Base-by-base conservation (phyloP, 2,888 invertebrate genomes). In the Parelbella ahira region DNA sequence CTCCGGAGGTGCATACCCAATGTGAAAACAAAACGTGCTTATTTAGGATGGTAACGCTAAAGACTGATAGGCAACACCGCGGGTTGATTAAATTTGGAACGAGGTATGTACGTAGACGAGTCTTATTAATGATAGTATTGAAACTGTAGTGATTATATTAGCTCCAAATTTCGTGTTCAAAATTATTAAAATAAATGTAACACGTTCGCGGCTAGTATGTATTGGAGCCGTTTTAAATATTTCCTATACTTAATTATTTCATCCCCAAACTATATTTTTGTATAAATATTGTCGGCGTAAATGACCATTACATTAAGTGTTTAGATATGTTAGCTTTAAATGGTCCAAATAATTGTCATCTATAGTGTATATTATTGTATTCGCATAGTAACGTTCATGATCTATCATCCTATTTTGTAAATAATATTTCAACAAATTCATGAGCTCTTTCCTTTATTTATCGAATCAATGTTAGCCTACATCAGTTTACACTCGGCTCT, bases 11-110 rank as follows among this genome's bases (percentile, higher is more conserved):
- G 8, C 19, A 27, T 37, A 10, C 2, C 18, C 9, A 20, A 27
- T 7, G 12, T 10, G 10, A 23, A 24, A 25, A 4, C 19, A 21
- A n/a, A 12, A 15, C 2, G 42, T 27, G 18, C 2, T 37, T 34
- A 29, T 47, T 44, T 47, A 36, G 50, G 51, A 52, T 50, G 37
- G 65, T 69, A 77, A 70, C 50, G 59, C 41, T 53, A 49, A 82
- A 82, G 83, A 86, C 84, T 86, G 83, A 84, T 75, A 64, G 84
- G 71, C 61, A 80, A 80, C 78, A 83, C 65, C 84, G 82, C 78
- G 82, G 81, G 63, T 55, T 58, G 63, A 33, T n/a, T 28, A 33
- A 33, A 25, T 61, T 51, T 13, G 65, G 63, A 67, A 62, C 53
- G 58, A 65, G 75, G 70, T 68, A 63, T 75, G 70, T 56, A 77